Evolutionary conservation across 2,113 vertebrate genomes (phyloP).

Genomic region (Symphodus melops): DNA sequence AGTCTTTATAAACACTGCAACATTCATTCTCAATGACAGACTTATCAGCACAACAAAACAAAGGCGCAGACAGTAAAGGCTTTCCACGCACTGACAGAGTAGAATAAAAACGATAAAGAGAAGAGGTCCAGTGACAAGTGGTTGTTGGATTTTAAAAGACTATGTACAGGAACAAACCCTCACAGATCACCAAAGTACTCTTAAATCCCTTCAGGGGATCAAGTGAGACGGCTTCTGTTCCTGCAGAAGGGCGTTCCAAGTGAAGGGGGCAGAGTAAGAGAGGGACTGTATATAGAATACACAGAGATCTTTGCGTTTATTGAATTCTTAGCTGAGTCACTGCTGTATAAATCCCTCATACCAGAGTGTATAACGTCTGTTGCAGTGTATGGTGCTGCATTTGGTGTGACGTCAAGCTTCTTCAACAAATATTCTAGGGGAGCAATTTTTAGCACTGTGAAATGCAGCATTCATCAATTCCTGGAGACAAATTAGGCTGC

Average conservation of each 20-base stretch:
- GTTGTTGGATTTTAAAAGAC: neutral
- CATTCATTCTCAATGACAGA: neutral
- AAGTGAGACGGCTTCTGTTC: neutral
- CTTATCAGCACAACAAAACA: neutral
- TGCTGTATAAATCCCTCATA: slow-evolving; percentile 8
- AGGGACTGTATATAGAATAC: neutral
- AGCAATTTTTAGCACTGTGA: neutral
- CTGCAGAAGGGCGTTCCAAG: neutral
- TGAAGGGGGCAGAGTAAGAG: neutral
- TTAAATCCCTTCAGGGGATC: neutral
- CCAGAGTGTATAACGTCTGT: neutral
- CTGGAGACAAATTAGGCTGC: neutral
- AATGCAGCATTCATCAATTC: neutral
- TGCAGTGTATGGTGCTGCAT: neutral
- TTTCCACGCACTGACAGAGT: neutral
- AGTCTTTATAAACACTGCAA: neutral
- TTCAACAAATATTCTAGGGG: neutral
- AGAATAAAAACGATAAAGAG: neutral
- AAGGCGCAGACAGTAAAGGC: neutral
- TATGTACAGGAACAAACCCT: neutral
- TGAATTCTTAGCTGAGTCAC: neutral
- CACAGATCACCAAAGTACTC: neutral
- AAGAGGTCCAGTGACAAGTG: neutral
- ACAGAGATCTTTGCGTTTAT: slow-evolving; percentile 1
- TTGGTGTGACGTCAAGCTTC: neutral